These are phyloP conservation scores for Metopia argyrocephala DNA, from an alignment of 2,888 invertebrate species.

Conservation along the genomic window DNA sequence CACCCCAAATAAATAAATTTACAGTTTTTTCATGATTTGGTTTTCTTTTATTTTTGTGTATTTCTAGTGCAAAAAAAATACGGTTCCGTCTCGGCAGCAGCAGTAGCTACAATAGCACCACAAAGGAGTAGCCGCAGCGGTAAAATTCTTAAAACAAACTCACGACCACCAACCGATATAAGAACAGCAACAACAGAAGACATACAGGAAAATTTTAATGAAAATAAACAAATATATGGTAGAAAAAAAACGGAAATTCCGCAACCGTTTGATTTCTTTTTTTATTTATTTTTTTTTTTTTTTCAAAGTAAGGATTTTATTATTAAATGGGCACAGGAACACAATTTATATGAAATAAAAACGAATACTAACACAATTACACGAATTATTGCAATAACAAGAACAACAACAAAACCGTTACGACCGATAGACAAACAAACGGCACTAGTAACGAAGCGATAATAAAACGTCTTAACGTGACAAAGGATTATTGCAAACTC, in stretches of 20 bases:
- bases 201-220: conserved; percentile 1
- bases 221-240: background rate
- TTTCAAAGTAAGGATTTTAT: background rate
- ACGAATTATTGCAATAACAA: conserved; percentile 14
- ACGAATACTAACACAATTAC: background rate
- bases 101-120: background rate
- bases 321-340: background rate
- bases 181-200: conserved; percentile 20
- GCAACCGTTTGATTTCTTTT: conserved; percentile 58
- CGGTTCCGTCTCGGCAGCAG: conserved; percentile 21
- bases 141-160: background rate
- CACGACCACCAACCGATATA: conserved; percentile 18
- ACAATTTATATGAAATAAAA: background rate
- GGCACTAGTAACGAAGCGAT: background rate
- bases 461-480: conserved; percentile 47
- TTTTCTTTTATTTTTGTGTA: background rate
- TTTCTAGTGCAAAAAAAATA: conserved; percentile 38
- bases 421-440: background rate
- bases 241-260: conserved; percentile 51
- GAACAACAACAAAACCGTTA: background rate
- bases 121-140: conserved; percentile 26
- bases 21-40: no score
- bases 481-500: conserved; percentile 58
- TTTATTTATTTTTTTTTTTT: background rate
- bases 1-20: conserved; percentile 47